A percentile compares a stretch with the other conserved stretches of the same genome.
Conservation (phyloP, 2,797 vertebrate species). For the Sphenodon punctatus region DNA sequence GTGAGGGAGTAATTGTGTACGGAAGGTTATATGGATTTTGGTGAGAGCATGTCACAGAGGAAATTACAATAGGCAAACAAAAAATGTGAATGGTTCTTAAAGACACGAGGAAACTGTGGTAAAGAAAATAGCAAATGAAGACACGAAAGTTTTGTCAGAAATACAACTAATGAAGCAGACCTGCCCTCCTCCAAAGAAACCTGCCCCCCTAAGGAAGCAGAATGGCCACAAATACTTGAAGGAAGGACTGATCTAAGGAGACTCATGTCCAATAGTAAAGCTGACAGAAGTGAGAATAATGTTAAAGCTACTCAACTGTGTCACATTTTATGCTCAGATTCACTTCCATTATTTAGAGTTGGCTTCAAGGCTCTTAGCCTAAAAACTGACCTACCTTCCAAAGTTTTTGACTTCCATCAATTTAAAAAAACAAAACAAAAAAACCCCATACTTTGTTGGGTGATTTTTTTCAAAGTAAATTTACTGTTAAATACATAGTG, state of each 20-base stretch:
- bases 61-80: neutral
- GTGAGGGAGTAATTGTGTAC: too few species aligned
- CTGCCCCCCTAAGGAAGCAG: neutral
- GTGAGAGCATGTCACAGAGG: neutral
- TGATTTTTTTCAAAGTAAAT: too few species aligned
- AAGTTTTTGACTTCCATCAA: too few species aligned
- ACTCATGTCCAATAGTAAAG: neutral
- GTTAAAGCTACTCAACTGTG: conserved; percentile 6
- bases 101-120: neutral
- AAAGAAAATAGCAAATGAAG: neutral
- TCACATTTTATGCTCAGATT: conserved; percentile 15
- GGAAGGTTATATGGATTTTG: too few species aligned
- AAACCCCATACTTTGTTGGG: too few species aligned
- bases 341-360: neutral
- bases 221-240: neutral
- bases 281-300: neutral
- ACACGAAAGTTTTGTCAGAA: neutral
- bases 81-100: neutral
- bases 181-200: too few species aligned
- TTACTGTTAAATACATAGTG: neutral
- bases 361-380: neutral
- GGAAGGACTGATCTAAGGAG: neutral
- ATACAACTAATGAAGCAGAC: neutral
- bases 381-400: conserved; percentile 21
- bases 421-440: too few species aligned